Percentiles rank a stretch among this genome's conserved stretches.
These are phyloP conservation scores for Mercenaria mercenaria DNA, from an alignment of 1,140 invertebrate genomes.

Conservation along the genomic window DNA sequence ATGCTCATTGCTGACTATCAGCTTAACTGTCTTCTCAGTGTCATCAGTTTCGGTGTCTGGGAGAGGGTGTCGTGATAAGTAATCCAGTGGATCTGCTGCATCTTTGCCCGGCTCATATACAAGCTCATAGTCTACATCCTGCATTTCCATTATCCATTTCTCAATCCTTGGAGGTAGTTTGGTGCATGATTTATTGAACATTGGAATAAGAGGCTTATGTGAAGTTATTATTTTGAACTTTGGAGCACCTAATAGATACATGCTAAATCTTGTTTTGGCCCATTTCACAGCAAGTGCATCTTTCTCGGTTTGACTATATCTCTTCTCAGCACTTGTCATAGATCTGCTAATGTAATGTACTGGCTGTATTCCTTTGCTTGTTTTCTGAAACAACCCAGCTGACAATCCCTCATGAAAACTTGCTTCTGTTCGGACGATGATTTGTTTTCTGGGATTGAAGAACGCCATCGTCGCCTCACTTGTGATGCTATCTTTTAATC, in stretches of 20 bases:
- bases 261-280: conserved; percentile 61
- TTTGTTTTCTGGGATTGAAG: conserved; percentile 70
- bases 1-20: conserved; percentile 43
- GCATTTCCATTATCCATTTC: conserved; percentile 65
- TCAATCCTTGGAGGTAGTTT: conserved; percentile 54
- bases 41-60: neutral
- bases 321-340: conserved; percentile 80
- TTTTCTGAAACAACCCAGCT: conserved; percentile 78
- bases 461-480: conserved; percentile 49
- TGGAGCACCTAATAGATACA: conserved; percentile 68
- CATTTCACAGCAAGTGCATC: conserved; percentile 42
- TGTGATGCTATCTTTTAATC: conserved; percentile 71
- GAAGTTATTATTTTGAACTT: conserved; percentile 69
- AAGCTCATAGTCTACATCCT: conserved; percentile 62
- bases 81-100: conserved; percentile 71
- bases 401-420: conserved; percentile 85
- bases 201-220: conserved; percentile 61
- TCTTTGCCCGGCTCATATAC: conserved; percentile 62
- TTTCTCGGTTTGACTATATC: conserved; percentile 78
- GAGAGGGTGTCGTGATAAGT: conserved; percentile 64
- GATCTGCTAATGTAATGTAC: conserved; percentile 85
- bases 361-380: conserved; percentile 58
- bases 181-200: conserved; percentile 56
- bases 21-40: conserved; percentile 11
- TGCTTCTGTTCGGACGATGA: conserved; percentile 84